Evolutionary conservation across 1,140 invertebrate species (phyloP).

Genomic region (Homalodisca vitripennis): DNA sequence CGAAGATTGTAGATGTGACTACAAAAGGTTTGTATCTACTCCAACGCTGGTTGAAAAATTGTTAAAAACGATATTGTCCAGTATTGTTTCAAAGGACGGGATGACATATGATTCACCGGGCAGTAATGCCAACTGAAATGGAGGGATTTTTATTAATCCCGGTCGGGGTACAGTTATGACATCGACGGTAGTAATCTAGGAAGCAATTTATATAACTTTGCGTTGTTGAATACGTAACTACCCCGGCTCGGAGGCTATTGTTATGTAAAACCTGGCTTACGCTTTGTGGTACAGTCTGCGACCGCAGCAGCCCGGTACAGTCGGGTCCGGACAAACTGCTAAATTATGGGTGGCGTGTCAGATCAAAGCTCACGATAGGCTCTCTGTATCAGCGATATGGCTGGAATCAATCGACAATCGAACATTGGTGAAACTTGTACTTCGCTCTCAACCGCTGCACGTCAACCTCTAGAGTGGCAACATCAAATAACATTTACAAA

Average conservation of each 20-base stretch:
- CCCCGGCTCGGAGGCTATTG: conserved; percentile 14
- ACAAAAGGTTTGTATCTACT: too few relatives aligned
- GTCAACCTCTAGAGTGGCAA: too few relatives aligned
- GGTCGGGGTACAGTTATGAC: conserved; percentile 14
- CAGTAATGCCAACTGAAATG: conserved; percentile 26
- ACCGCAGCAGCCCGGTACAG: not conserved
- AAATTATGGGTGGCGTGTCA: too few relatives aligned
- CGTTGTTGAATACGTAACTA: conserved; percentile 22
- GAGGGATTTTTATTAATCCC: conserved; percentile 22
- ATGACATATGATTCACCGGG: conserved; percentile 21
- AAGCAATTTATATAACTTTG: conserved; percentile 26
- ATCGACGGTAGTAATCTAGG: conserved; percentile 21
- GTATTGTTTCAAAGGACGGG: conserved; percentile 15
- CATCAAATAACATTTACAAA: too few relatives aligned
- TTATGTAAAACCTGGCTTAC: conserved; percentile 23
- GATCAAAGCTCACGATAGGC: too few relatives aligned
- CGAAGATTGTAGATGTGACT: too few relatives aligned
- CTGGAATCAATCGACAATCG: too few relatives aligned
- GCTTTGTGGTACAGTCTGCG: conserved; percentile 6
- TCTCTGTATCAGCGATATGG: too few relatives aligned
- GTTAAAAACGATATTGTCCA: not conserved
- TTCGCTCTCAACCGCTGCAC: too few relatives aligned
- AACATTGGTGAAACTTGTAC: too few relatives aligned
- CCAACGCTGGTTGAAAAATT: too few relatives aligned
- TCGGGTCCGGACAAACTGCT: not conserved